Evolutionary conservation across 2,797 vertebrate genomes (phyloP).

Genomic region (Natrix natrix): DNA sequence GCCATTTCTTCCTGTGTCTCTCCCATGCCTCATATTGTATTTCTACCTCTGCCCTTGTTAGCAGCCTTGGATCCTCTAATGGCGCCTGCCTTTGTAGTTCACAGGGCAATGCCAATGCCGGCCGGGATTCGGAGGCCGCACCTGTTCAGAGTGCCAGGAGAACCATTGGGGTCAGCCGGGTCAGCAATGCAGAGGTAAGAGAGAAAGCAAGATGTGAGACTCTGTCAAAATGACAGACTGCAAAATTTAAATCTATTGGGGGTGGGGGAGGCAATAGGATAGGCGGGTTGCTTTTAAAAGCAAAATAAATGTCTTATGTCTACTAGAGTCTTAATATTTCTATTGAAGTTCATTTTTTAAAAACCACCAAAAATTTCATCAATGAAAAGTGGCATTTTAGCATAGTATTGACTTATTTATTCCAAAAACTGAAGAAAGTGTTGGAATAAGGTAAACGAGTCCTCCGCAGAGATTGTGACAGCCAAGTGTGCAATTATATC

Average conservation of each 20-base stretch:
- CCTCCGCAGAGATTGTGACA: neutral
- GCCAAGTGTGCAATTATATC: neutral
- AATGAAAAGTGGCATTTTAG: neutral
- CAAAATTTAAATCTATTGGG: neutral
- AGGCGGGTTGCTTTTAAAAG: neutral
- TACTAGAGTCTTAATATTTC: neutral
- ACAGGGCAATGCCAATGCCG: conserved; percentile 92
- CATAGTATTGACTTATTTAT: neutral
- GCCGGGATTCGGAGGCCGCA: conserved; percentile 89
- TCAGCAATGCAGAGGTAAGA: conserved; percentile 87
- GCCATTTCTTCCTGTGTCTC: neutral
- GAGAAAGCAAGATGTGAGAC: neutral
- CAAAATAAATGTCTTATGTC: neutral
- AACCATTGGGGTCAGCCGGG: conserved; percentile 91
- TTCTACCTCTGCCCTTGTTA: neutral
- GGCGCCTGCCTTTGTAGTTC: conserved; percentile 70
- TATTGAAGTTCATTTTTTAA: neutral
- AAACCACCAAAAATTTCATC: neutral
- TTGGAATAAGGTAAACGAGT: neutral
- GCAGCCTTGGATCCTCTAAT: accelerated
- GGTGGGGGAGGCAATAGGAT: neutral
- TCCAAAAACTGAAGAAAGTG: neutral
- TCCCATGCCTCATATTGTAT: neutral
- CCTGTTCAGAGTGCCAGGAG: conserved; percentile 90
- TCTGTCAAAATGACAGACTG: neutral